A percentile compares a stretch with the other conserved stretches of the same genome.
These are phyloP conservation scores for Protobothrops flavoviridis DNA, from an alignment of 2,113 vertebrate species.

Conservation along the genomic window DNA sequence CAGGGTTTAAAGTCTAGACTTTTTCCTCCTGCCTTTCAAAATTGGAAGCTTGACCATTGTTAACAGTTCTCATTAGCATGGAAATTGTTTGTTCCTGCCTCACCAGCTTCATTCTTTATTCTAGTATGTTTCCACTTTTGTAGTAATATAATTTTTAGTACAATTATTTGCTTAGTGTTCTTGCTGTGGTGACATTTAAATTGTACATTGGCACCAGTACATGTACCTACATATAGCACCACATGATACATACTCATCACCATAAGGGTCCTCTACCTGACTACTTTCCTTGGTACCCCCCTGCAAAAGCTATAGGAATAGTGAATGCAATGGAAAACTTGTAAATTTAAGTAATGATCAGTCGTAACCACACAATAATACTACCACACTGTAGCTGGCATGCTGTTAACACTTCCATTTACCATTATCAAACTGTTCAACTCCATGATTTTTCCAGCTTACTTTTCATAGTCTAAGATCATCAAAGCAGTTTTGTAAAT, in stretches of 20 bases:
- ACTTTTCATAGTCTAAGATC: not conserved
- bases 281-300: not conserved
- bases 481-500: not conserved
- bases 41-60: not conserved
- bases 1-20: not conserved
- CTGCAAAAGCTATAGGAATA: not conserved
- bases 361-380: not conserved
- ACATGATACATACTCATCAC: not conserved
- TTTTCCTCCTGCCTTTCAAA: not conserved
- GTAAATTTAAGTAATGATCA: not conserved
- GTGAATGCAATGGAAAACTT: not conserved
- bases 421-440: not conserved
- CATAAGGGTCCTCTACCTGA: not conserved
- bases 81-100: not conserved
- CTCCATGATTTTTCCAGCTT: not conserved
- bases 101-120: not conserved
- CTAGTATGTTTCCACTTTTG: not conserved
- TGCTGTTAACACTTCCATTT: not conserved
- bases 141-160: not conserved
- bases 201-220: not conserved
- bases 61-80: not conserved
- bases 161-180: not conserved
- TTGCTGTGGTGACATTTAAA: not conserved
- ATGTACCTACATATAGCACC: not conserved
- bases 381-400: not conserved